These are phyloP conservation scores for Octodon degus DNA, from an alignment of 2,113 vertebrate genomes.

Conservation along the genomic window DNA sequence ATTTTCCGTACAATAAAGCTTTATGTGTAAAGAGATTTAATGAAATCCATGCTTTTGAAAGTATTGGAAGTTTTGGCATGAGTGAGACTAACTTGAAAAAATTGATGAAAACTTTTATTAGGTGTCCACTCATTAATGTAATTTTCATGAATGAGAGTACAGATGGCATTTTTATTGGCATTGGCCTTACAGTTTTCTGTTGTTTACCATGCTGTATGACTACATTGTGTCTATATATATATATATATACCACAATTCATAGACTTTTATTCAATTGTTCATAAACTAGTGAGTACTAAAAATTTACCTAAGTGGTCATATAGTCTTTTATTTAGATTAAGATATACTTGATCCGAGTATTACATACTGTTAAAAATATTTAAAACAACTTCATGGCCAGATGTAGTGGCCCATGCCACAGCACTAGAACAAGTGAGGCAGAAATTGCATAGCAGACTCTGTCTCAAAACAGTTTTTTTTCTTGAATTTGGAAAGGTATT, in stretches of 20 bases:
- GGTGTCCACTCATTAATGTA: neutral
- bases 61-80: neutral
- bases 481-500: neutral
- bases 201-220: neutral
- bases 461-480: neutral
- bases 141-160: neutral
- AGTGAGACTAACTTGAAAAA: constrained; percentile 13
- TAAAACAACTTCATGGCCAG: neutral
- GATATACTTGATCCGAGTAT: neutral
- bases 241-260: neutral
- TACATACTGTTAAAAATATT: neutral
- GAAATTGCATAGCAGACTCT: neutral
- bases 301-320: neutral
- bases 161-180: constrained; percentile 21
- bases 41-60: neutral
- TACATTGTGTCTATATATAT: neutral
- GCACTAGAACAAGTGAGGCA: neutral
- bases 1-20: neutral
- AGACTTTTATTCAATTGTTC: constrained; percentile 13
- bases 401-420: neutral
- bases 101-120: neutral
- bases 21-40: constrained; percentile 13
- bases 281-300: constrained; percentile 28
- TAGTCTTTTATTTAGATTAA: constrained; percentile 13
- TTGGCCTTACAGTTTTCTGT: neutral